Conservation (phyloP, 2,888 invertebrate species). For the Acleris holmiana region DNA sequence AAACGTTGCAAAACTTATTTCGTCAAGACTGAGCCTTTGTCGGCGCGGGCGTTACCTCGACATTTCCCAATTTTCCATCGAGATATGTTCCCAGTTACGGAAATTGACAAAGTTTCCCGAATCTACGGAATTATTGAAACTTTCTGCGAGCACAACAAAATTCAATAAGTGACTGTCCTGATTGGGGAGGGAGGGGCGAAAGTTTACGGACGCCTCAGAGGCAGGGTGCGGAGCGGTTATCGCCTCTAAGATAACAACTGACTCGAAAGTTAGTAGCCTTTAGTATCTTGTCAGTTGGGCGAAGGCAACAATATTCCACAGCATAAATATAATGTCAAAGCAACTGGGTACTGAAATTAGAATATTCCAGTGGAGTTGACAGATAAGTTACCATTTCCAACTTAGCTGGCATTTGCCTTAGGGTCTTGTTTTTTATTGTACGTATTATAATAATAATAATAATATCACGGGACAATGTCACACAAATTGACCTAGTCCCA, state of each 20-base stretch:
- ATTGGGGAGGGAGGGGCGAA: slow-evolving; percentile 56
- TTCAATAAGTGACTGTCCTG: slow-evolving; percentile 82
- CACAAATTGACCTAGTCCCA: too few species aligned
- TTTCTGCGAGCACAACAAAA: slow-evolving; percentile 79
- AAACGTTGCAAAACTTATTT: slow-evolving; percentile 27
- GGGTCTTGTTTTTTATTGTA: too few species aligned
- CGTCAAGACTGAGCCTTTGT: slow-evolving; percentile 31
- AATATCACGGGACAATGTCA: too few species aligned
- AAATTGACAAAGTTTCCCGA: slow-evolving; percentile 81
- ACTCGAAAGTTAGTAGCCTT: slow-evolving; percentile 12
- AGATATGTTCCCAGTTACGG: slow-evolving; percentile 73
- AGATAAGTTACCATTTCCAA: neutral
- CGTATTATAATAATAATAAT: too few species aligned
- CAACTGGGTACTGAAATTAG: neutral
- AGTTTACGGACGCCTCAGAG: neutral
- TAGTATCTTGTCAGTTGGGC: neutral
- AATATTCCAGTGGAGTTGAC: neutral
- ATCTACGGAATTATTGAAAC: slow-evolving; percentile 78
- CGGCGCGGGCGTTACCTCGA: slow-evolving; percentile 37
- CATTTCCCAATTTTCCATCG: slow-evolving; percentile 53
- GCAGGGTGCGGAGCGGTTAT: slow-evolving; percentile 12
- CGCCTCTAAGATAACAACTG: slow-evolving; percentile 10
- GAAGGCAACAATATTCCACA: neutral
- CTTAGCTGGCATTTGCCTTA: neutral
- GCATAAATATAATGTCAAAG: neutral